A percentile compares a stretch with the other conserved stretches of the same genome.
Evolutionary conservation across 2,888 invertebrate genomes (phyloP).

Genomic region (Metallyticus violacea): DNA sequence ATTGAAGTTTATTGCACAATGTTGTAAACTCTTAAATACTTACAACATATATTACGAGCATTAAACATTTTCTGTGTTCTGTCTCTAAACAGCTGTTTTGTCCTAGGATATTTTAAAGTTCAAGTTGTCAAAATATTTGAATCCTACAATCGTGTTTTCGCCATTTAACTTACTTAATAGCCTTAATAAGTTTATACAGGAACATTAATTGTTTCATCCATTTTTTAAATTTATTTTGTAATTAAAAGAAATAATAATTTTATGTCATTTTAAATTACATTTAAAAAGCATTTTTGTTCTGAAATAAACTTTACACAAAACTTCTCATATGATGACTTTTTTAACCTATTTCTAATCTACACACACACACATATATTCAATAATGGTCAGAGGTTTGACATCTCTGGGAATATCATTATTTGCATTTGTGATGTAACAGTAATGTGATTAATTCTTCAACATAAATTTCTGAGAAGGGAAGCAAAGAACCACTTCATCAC

Average conservation of each 20-base stretch:
- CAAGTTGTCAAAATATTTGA: not conserved
- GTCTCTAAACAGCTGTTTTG: not conserved
- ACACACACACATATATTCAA: not conserved
- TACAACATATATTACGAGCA: no score
- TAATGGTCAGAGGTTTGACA: not conserved
- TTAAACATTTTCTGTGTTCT: no score
- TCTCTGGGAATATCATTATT: not conserved
- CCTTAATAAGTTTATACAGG: not conserved
- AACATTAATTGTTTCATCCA: not conserved
- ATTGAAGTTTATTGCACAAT: no score
- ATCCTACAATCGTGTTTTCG: not conserved
- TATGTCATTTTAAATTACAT: not conserved
- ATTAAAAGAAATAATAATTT: not conserved
- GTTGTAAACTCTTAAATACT: no score
- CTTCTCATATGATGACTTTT: not conserved
- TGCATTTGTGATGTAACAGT: not conserved
- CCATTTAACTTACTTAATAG: not conserved
- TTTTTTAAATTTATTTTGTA: not conserved
- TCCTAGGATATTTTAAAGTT: not conserved
- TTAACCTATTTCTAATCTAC: not conserved
- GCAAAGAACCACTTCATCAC: not conserved
- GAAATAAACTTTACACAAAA: not conserved
- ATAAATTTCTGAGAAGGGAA: not conserved
- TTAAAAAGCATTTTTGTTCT: not conserved
- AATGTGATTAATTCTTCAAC: no score